Percentiles rank a stretch among this genome's conserved stretches.
Evolutionary conservation across 2,888 invertebrate species (phyloP).

Genomic region (Quadriops clusia): DNA sequence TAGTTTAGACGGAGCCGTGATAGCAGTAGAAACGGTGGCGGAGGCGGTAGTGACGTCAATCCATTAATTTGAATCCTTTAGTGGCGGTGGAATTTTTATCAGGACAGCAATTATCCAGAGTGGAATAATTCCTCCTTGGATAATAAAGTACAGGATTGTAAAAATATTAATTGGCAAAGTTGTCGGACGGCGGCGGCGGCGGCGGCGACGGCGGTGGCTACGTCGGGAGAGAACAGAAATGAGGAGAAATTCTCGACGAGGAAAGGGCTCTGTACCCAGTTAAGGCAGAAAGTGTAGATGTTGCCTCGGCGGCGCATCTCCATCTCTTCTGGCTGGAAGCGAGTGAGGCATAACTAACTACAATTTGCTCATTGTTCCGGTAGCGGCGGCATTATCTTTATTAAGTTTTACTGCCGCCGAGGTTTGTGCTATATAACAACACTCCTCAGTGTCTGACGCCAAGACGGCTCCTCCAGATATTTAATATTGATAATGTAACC

Average conservation of each 20-base stretch:
- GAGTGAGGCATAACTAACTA: constrained; percentile 28
- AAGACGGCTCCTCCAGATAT: constrained; percentile 27
- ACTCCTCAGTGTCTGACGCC: constrained; percentile 28
- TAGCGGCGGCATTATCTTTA: constrained; percentile 32
- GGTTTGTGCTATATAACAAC: constrained; percentile 25
- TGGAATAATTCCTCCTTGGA: constrained; percentile 30
- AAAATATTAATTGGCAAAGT: constrained; percentile 37
- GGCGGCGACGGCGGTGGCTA: too few species aligned
- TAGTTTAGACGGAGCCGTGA: too few species aligned
- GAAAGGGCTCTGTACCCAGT: constrained; percentile 15
- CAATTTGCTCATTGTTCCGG: constrained; percentile 36
- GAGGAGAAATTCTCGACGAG: constrained; percentile 16
- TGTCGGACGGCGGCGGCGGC: constrained; percentile 21
- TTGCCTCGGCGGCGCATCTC: constrained; percentile 16
- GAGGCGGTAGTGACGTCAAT: too few species aligned
- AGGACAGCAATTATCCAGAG: constrained; percentile 26
- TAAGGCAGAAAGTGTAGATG: constrained; percentile 12
- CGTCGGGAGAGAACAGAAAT: too few species aligned
- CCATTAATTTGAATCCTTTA: constrained; percentile 22
- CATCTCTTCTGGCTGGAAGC: too few species aligned
- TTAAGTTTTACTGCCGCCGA: constrained; percentile 31
- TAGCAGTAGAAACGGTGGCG: too few species aligned
- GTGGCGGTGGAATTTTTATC: constrained; percentile 23
- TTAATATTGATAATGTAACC: constrained; percentile 32
- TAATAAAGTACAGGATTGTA: constrained; percentile 33